phyloP scores from a whole-genome alignment of 2,797 vertebrate species.

The Holocentrus rufus region DNA sequence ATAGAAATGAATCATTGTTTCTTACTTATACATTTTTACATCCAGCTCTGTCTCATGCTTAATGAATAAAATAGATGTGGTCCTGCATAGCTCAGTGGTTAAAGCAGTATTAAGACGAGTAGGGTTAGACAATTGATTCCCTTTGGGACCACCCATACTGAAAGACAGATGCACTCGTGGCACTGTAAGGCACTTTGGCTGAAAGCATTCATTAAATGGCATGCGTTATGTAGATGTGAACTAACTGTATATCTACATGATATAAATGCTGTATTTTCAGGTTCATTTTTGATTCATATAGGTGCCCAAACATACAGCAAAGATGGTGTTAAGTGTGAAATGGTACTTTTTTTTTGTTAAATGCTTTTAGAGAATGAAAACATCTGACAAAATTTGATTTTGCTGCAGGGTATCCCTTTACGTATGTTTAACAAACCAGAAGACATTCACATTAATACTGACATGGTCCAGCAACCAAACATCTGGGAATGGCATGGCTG shows the following conservation, averaged over 20 bases:
- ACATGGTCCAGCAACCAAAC: conserved; percentile 71
- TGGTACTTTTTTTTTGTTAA: conserved; percentile 17
- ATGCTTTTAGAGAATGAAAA: conserved; percentile 43
- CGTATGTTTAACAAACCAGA: conserved; percentile 73
- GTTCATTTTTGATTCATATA: conserved; percentile 27
- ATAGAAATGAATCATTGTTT: conserved; percentile 16
- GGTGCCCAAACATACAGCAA: conserved; percentile 24
- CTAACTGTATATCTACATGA: conserved; percentile 12
- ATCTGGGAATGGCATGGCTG: conserved; percentile 70
- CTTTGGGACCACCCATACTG: conserved; percentile 31
- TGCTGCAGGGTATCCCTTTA: conserved; percentile 64
- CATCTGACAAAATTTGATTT: conserved; percentile 76
- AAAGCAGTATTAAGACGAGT: conserved; percentile 43
- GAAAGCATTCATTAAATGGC: conserved; percentile 39
- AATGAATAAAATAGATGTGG: conserved; percentile 34
- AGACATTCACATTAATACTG: conserved; percentile 85
- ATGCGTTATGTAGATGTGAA: conserved; percentile 13
- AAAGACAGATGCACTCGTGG: conserved; percentile 36
- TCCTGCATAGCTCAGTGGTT: conserved; percentile 57
- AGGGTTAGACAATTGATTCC: conserved; percentile 37
- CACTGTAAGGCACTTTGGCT: conserved; percentile 49
- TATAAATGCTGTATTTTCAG: conserved; percentile 42
- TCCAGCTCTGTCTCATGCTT: conserved; percentile 34
- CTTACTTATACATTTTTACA: conserved; percentile 18
- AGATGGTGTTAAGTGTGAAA: conserved; percentile 26